Percentiles rank a stretch among this genome's conserved stretches.
Conservation (phyloP, 2,888 invertebrate genomes). For the Lasioglossum lativentre region DNA sequence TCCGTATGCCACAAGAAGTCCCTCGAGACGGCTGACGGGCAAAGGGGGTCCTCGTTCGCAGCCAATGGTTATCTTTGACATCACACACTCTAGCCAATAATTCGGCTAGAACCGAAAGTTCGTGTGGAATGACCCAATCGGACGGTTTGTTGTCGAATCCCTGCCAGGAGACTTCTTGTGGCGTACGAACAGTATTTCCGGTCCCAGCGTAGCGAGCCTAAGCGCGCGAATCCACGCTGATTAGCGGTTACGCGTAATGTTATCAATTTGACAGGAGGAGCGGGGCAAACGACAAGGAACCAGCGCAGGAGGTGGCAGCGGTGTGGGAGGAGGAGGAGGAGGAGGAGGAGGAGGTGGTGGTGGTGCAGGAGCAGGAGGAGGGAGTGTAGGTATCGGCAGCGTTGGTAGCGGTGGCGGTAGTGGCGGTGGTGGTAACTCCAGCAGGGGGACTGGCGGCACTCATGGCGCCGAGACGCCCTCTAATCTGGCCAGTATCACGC, state of each 20-base stretch:
- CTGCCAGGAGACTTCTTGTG: no score
- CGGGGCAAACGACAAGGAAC: constrained; percentile 77
- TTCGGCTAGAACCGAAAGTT: no score
- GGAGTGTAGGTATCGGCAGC: constrained; percentile 69
- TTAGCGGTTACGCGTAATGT: constrained; percentile 54
- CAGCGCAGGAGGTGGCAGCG: constrained; percentile 72
- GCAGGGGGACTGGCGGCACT: constrained; percentile 75
- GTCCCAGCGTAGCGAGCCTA: neutral
- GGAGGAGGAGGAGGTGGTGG: constrained; percentile 72
- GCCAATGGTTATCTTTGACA: no score
- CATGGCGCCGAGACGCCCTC: constrained; percentile 80
- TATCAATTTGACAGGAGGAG: constrained; percentile 73
- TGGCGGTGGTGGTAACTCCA: constrained; percentile 73
- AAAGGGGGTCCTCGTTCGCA: no score
- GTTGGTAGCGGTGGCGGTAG: constrained; percentile 41
- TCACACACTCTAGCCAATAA: no score
- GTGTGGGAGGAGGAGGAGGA: constrained; percentile 46
- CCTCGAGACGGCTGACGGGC: no score
- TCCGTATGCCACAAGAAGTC: no score
- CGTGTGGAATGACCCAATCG: no score
- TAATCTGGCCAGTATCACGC: constrained; percentile 83
- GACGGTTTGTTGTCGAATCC: no score
- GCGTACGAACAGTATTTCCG: no score
- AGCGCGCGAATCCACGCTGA: constrained; percentile 20
- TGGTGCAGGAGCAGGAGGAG: constrained; percentile 62